Evolutionary conservation across 2,797 vertebrate genomes (phyloP).

Genomic region (Lepilemur ruficaudatus): DNA sequence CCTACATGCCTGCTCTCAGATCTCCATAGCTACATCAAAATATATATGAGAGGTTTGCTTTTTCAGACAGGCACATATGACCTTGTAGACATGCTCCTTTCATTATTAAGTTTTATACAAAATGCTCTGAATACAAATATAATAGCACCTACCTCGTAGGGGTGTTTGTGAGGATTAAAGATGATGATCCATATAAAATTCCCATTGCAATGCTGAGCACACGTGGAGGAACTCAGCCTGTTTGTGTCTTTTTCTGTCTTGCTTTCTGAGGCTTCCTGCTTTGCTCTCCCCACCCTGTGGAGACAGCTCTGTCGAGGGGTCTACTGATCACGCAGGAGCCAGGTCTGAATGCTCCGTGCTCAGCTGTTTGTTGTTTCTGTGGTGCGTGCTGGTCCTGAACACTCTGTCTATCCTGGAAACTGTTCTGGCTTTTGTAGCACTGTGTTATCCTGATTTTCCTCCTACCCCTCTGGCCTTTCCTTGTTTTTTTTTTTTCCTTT

Average conservation of each 20-base stretch:
- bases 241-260: not conserved
- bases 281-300: not conserved
- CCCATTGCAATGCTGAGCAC: not conserved
- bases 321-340: not conserved
- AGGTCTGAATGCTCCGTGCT: not conserved
- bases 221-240: not conserved
- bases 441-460: not conserved
- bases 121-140: constrained; percentile 22
- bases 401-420: not conserved
- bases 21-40: constrained; percentile 68
- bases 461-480: not conserved
- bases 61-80: constrained; percentile 38
- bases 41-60: constrained; percentile 45
- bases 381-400: not conserved
- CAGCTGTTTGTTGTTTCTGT: not conserved
- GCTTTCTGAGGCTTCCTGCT: not conserved
- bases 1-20: constrained; percentile 42
- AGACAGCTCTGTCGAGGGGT: not conserved
- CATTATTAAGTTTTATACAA: not conserved
- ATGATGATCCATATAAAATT: not conserved
- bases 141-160: not conserved
- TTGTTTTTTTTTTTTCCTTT: not conserved
- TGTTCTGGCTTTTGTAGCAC: not conserved
- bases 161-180: constrained; percentile 10
- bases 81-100: constrained; percentile 36